These are phyloP conservation scores for Cathartes aura DNA, from an alignment of 2,113 vertebrate species.

Conservation along the genomic window DNA sequence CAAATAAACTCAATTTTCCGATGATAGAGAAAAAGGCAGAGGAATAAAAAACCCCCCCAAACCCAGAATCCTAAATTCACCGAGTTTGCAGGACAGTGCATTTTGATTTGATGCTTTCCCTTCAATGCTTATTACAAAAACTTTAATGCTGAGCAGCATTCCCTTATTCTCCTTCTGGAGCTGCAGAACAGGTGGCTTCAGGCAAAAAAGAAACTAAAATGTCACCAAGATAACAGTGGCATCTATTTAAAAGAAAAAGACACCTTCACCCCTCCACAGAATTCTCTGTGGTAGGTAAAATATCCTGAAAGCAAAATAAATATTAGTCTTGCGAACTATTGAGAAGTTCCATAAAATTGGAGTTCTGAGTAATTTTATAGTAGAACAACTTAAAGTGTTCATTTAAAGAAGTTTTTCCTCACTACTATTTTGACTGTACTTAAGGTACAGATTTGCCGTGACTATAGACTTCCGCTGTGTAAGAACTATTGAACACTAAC, in stretches of 20 bases:
- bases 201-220: not conserved
- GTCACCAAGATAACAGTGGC: not conserved
- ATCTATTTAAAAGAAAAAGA: not conserved
- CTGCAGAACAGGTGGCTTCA: not conserved
- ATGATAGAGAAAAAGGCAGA: not conserved
- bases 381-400: not conserved
- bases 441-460: not conserved
- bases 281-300: not conserved
- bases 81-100: not conserved
- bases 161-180: accelerated
- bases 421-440: not conserved
- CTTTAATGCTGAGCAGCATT: not conserved
- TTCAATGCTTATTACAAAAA: accelerated
- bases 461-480: accelerated
- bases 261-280: not conserved
- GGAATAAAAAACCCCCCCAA: not conserved
- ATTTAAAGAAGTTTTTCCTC: not conserved
- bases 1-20: not conserved
- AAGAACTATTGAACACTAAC: not conserved
- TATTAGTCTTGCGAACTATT: accelerated
- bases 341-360: not conserved
- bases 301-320: not conserved
- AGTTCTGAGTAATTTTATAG: not conserved
- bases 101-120: not conserved
- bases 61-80: not conserved